Conservation (phyloP, 2,113 vertebrate genomes). For the Arothron firmamentum region DNA sequence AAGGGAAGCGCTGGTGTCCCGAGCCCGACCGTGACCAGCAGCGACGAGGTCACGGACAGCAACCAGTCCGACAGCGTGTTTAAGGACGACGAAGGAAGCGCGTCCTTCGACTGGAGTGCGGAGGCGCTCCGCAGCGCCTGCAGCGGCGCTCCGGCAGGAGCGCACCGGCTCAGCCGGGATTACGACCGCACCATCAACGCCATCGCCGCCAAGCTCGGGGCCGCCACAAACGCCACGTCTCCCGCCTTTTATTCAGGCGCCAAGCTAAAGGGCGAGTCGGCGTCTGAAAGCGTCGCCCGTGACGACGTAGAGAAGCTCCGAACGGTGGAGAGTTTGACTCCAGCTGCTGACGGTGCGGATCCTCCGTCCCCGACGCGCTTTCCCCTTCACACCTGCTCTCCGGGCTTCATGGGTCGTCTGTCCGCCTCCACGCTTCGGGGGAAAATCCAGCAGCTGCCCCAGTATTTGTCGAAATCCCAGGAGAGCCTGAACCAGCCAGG, state of each 20-base stretch:
- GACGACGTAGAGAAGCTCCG: too few relatives aligned
- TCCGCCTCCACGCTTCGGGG: conserved; percentile 72
- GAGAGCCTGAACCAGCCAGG: conserved; percentile 52
- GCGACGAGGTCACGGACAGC: conserved; percentile 58
- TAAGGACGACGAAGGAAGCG: conserved; percentile 46
- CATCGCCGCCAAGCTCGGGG: conserved; percentile 51
- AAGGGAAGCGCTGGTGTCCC: conserved; percentile 13
- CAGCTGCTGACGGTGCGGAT: not conserved
- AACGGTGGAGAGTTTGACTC: too few relatives aligned
- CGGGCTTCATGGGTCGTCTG: conserved; percentile 64
- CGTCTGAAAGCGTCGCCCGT: not conserved
- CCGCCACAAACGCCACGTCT: conserved; percentile 23
- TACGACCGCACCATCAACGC: conserved; percentile 46
- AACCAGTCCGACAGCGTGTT: conserved; percentile 64
- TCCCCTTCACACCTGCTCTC: conserved; percentile 44
- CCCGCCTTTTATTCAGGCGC: conserved; percentile 31
- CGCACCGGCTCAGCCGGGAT: conserved; percentile 18
- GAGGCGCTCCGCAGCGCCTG: too few relatives aligned
- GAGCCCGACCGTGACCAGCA: conserved; percentile 14
- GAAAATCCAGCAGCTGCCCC: conserved; percentile 74
- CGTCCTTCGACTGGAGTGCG: conserved; percentile 13
- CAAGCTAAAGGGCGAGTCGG: conserved; percentile 8
- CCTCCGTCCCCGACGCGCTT: conserved; percentile 44
- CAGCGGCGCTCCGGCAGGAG: not conserved
- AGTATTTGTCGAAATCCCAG: conserved; percentile 73